phyloP scores from a whole-genome alignment of 2,113 vertebrate genomes.

The Burhinus oedicnemus region DNA sequence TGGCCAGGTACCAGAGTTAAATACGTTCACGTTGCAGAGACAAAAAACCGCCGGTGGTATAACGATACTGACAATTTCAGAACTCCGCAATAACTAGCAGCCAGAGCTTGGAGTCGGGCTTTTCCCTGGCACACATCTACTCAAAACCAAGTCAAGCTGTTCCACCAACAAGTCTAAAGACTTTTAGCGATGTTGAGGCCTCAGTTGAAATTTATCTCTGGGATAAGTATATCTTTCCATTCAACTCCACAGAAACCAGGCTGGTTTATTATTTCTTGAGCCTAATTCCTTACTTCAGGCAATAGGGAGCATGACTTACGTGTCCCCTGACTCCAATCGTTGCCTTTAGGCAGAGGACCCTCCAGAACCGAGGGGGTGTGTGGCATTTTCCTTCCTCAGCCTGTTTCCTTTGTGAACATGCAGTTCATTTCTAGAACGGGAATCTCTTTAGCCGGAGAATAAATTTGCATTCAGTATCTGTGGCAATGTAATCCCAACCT shows the following conservation, averaged over 20 bases:
- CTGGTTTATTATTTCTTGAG: background rate
- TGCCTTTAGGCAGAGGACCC: background rate
- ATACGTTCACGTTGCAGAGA: background rate
- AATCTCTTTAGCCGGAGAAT: background rate
- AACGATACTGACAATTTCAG: background rate
- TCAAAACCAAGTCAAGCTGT: background rate
- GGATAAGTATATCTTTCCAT: background rate
- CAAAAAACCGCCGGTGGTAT: background rate
- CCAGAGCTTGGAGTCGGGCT: background rate
- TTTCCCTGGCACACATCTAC: background rate
- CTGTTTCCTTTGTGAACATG: background rate
- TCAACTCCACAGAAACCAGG: background rate
- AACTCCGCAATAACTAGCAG: background rate
- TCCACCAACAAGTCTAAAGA: background rate
- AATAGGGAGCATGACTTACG: background rate
- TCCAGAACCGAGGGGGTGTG: background rate
- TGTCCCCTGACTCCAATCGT: background rate
- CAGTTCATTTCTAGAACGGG: background rate
- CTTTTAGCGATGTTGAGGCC: background rate
- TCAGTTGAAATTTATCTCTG: background rate
- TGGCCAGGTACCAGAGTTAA: background rate
- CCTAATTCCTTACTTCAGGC: background rate
- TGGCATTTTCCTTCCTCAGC: background rate
- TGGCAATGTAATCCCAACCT: background rate
- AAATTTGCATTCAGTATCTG: background rate